A percentile compares a stretch with the other conserved stretches of the same genome.
phyloP scores from a whole-genome alignment of 2,888 invertebrate genomes.

The Nomada goodeniana region DNA sequence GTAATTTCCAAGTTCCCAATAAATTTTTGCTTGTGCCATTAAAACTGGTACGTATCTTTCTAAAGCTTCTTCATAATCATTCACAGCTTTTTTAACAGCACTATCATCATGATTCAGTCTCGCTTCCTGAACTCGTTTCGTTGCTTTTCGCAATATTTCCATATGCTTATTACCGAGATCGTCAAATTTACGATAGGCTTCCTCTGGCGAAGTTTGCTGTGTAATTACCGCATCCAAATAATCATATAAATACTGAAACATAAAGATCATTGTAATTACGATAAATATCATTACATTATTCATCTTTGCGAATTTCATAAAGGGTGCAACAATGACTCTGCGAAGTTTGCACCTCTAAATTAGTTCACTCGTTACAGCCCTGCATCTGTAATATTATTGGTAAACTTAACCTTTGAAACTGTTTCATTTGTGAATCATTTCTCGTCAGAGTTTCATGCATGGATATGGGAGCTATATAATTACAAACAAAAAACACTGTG shows the following conservation, averaged over 20 bases:
- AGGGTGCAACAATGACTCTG: not conserved
- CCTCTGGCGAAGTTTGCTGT: slow-evolving; percentile 97
- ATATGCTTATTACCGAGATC: slow-evolving; percentile 96
- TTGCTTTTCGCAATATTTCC: slow-evolving; percentile 94
- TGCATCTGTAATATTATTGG: slow-evolving; percentile 22
- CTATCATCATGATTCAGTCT: slow-evolving; percentile 95
- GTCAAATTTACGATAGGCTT: slow-evolving; percentile 98
- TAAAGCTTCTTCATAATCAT: slow-evolving; percentile 95
- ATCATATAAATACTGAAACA: slow-evolving; percentile 92
- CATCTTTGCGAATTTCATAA: not conserved
- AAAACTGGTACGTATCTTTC: slow-evolving; percentile 98
- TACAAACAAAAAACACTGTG: not conserved
- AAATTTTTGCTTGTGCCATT: slow-evolving; percentile 99
- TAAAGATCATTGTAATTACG: slow-evolving; percentile 6
- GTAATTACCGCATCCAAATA: slow-evolving; percentile 98
- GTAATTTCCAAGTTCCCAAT: slow-evolving; percentile 99
- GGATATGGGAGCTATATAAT: not conserved
- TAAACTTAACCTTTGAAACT: slow-evolving; percentile 51
- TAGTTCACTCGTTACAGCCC: slow-evolving; percentile 38
- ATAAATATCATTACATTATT: not conserved
- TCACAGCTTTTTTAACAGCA: slow-evolving; percentile 94
- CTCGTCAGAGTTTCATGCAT: not conserved
- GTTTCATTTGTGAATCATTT: slow-evolving; percentile 6
- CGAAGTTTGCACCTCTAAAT: not conserved
- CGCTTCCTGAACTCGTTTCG: slow-evolving; percentile 97